Evolutionary conservation across 1,140 invertebrate species (phyloP).

Genomic region (Notospermus geniculatus): DNA sequence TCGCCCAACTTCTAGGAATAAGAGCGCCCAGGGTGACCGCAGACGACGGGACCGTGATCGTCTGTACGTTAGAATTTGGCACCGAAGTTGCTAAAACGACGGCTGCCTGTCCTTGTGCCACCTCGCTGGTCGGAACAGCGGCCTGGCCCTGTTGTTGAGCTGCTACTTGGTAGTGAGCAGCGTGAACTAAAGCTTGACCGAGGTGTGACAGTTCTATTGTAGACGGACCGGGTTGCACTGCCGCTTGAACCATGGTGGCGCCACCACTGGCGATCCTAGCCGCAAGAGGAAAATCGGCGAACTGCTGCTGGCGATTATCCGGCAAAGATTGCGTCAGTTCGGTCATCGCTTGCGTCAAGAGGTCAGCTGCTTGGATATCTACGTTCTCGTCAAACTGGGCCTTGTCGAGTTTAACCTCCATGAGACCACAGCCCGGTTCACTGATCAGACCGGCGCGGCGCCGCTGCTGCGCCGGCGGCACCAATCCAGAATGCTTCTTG

Average conservation of each 20-base stretch:
- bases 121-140: too few relatives aligned
- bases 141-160: too few relatives aligned
- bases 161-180: too few relatives aligned
- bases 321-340: conserved; percentile 50
- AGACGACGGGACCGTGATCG: too few relatives aligned
- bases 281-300: conserved; percentile 18
- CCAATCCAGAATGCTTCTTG: conserved; percentile 67
- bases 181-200: conserved; percentile 42
- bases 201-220: conserved; percentile 54
- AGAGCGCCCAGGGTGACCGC: too few relatives aligned
- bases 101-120: too few relatives aligned
- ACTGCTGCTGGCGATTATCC: conserved; percentile 35
- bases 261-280: conserved; percentile 5
- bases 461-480: conserved; percentile 36
- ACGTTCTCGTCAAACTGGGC: conserved; percentile 16
- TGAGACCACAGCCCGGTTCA: background rate
- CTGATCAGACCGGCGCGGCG: conserved; percentile 13
- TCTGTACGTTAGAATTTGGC: too few relatives aligned
- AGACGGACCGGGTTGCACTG: conserved; percentile 23
- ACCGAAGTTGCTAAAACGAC: too few relatives aligned
- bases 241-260: conserved; percentile 23
- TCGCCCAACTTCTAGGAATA: too few relatives aligned
- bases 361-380: conserved; percentile 45
- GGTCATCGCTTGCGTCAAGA: conserved; percentile 57
- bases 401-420: conserved; percentile 13